A percentile compares a stretch with the other conserved stretches of the same genome.
phyloP scores from a whole-genome alignment of 2,113 vertebrate genomes.

The Galbula dea region DNA sequence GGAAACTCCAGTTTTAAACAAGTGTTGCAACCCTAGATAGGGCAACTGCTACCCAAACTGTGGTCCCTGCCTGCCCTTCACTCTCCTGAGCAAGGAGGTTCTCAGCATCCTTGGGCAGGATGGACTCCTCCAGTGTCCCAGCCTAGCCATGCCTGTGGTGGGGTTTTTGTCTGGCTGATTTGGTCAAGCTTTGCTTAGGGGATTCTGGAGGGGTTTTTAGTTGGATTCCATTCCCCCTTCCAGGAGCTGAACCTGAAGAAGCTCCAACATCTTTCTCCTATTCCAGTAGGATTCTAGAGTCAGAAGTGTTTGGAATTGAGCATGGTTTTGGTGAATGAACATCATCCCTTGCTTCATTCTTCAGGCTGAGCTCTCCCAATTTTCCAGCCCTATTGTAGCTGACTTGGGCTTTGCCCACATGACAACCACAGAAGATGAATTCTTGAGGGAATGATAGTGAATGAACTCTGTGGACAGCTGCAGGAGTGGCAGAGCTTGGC shows the following conservation, averaged over 20 bases:
- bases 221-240: not conserved
- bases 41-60: fast-evolving
- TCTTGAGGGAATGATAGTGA: not conserved
- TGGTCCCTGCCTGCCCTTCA: fast-evolving
- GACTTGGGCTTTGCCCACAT: not conserved
- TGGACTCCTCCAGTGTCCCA: fast-evolving
- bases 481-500: not conserved
- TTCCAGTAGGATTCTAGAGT: not conserved
- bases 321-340: not conserved
- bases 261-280: no score
- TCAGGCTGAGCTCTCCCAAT: not conserved
- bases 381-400: fast-evolving
- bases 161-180: fast-evolving
- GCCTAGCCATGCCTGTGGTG: fast-evolving
- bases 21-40: not conserved
- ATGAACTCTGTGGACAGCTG: not conserved
- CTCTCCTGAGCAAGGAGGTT: not conserved
- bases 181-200: no score
- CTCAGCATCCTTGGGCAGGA: fast-evolving
- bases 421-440: not conserved
- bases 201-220: no score
- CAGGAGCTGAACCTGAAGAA: not conserved
- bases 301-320: not conserved
- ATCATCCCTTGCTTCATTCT: no score
- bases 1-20: fast-evolving